Conservation (phyloP, 1,140 invertebrate species). For the Trichonephila inaurata region DNA sequence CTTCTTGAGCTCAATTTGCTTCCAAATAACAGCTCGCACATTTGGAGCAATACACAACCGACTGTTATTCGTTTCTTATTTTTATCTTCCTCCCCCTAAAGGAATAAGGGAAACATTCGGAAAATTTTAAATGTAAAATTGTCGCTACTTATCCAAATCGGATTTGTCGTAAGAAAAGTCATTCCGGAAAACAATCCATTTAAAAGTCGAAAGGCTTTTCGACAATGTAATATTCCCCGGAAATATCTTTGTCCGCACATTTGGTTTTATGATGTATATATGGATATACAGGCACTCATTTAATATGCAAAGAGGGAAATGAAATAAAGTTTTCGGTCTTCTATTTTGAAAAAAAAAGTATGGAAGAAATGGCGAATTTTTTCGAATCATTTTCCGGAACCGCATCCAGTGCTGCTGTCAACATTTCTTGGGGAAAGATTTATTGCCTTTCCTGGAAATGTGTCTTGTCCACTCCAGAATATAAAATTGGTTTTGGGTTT, state of each 20-base stretch:
- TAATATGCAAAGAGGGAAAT: slow-evolving; percentile 9
- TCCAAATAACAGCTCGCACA: not conserved
- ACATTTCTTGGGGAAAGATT: not conserved
- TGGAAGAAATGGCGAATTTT: not conserved
- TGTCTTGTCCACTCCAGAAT: not conserved
- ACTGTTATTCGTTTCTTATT: not conserved
- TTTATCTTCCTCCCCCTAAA: not conserved
- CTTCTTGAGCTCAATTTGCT: not conserved
- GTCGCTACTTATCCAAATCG: not conserved
- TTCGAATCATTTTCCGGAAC: not conserved
- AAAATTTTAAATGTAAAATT: slow-evolving; percentile 8
- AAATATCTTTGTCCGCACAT: not conserved
- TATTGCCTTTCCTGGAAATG: not conserved
- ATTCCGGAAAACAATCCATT: not conserved
- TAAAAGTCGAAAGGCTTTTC: not conserved
- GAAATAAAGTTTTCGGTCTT: not conserved
- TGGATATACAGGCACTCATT: not conserved
- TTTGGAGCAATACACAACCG: not conserved
- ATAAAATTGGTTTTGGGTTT: not conserved
- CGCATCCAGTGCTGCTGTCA: not conserved
- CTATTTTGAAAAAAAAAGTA: not conserved
- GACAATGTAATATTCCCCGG: not conserved
- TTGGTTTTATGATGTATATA: no score
- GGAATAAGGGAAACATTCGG: not conserved
- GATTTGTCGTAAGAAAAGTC: not conserved